These are phyloP conservation scores for Todiramphus chloris DNA, from an alignment of 2,113 vertebrate genomes.

Conservation along the genomic window DNA sequence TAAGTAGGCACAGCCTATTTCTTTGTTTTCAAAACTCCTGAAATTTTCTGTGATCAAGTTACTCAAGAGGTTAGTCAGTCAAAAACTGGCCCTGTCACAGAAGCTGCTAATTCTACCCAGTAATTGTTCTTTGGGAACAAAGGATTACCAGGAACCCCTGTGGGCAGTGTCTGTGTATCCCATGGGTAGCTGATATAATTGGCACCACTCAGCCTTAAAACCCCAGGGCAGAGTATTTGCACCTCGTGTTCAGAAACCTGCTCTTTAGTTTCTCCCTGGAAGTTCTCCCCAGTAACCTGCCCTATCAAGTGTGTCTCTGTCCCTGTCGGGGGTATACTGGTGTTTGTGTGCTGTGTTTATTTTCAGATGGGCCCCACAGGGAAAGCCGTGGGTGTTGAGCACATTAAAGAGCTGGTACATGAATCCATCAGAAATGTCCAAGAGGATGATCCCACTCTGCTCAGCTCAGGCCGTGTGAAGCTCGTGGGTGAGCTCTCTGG, in stretches of 20 bases:
- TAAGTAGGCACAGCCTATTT: neutral
- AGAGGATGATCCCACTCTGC: slow-evolving; percentile 80
- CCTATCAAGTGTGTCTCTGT: neutral
- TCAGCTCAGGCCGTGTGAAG: slow-evolving; percentile 82
- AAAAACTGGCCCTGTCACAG: neutral
- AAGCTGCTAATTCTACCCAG: neutral
- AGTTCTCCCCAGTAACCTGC: neutral
- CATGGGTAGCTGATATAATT: neutral
- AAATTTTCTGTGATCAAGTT: neutral
- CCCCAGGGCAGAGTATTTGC: neutral
- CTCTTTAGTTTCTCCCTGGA: neutral
- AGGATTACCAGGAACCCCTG: rapidly evolving
- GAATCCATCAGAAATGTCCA: slow-evolving; percentile 82
- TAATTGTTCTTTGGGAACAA: neutral
- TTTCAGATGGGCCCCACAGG: slow-evolving; percentile 81
- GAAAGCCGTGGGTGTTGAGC: slow-evolving; percentile 88
- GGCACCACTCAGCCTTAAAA: neutral
- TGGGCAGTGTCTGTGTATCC: neutral
- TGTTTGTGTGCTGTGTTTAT: neutral
- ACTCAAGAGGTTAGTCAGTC: neutral
- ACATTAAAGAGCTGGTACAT: slow-evolving; percentile 85
- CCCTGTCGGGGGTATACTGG: neutral
- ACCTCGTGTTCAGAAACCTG: neutral
- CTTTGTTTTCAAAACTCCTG: neutral
- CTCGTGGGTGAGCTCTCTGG: slow-evolving; percentile 76